Evolutionary conservation across 92 coral and sea anemone genomes (phyloP).

Genomic region (Bergia puertoricense): DNA sequence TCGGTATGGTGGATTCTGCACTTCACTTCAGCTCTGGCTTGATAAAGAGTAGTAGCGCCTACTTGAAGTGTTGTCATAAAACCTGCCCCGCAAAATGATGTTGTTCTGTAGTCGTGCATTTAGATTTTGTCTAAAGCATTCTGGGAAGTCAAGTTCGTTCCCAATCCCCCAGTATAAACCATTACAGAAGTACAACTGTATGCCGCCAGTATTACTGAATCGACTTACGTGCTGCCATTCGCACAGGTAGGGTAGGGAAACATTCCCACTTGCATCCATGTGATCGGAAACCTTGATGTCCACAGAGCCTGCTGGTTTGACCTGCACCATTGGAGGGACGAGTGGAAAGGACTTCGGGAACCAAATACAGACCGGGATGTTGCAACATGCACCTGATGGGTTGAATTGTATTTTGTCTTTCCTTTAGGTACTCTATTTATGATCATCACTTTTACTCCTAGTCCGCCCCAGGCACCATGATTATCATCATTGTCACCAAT

Average conservation of each 20-base stretch:
- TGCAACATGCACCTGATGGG: slow-evolving; percentile 65
- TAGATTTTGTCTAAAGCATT: too few species aligned
- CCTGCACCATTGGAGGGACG: slow-evolving; percentile 80
- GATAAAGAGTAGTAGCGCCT: too few species aligned
- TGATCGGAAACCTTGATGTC: slow-evolving; percentile 72
- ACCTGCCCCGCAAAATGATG: too few species aligned
- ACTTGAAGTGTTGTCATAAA: too few species aligned
- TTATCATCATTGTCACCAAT: too few species aligned
- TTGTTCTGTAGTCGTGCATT: too few species aligned
- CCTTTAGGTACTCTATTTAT: not conserved
- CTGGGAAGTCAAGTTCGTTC: too few species aligned
- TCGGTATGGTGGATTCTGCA: too few species aligned
- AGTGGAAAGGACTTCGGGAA: slow-evolving; percentile 87
- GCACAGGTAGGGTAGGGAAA: slow-evolving; percentile 69
- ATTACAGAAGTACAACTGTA: not conserved
- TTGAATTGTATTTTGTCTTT: not conserved
- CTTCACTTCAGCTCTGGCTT: too few species aligned
- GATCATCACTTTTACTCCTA: not conserved
- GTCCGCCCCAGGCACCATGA: too few species aligned
- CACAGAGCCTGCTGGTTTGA: slow-evolving; percentile 78
- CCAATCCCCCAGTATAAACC: not conserved
- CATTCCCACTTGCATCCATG: slow-evolving; percentile 77
- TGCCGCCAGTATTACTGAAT: not conserved
- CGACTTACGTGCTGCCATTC: slow-evolving; percentile 87
- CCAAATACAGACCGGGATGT: slow-evolving; percentile 86